Percentiles rank a stretch among this genome's conserved stretches.
phyloP scores from a whole-genome alignment of 92 coral and sea anemone species.

The Parazoanthus atlanticus region DNA sequence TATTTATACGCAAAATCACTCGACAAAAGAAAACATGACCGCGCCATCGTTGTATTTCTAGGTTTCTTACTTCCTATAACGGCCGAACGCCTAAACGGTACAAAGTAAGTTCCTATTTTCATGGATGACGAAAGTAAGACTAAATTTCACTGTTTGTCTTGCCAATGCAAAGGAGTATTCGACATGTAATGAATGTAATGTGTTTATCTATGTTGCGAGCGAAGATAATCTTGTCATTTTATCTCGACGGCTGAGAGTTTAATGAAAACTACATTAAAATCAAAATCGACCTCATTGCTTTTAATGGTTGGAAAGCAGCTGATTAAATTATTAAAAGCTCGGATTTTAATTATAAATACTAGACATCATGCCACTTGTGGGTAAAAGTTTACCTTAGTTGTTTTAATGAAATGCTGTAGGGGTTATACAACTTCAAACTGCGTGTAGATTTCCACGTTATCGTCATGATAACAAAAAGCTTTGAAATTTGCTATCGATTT shows the following conservation, averaged over 20 bases:
- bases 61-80: background rate
- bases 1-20: background rate
- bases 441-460: background rate
- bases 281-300: background rate
- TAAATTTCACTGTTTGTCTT: background rate
- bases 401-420: background rate
- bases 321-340: background rate
- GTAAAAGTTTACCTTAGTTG: background rate
- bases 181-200: background rate
- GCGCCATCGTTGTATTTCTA: background rate
- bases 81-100: background rate
- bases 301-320: background rate
- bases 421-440: background rate
- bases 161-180: no score
- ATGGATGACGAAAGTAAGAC: background rate
- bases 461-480: no score
- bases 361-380: background rate
- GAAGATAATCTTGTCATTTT: background rate
- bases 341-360: conserved; percentile 1
- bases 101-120: no score
- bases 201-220: background rate
- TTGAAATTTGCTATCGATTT: background rate
- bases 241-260: background rate
- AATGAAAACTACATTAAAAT: background rate
- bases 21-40: background rate